Evolutionary conservation across 2,888 invertebrate species (phyloP).

Genomic region (Stenotaenia linearis): DNA sequence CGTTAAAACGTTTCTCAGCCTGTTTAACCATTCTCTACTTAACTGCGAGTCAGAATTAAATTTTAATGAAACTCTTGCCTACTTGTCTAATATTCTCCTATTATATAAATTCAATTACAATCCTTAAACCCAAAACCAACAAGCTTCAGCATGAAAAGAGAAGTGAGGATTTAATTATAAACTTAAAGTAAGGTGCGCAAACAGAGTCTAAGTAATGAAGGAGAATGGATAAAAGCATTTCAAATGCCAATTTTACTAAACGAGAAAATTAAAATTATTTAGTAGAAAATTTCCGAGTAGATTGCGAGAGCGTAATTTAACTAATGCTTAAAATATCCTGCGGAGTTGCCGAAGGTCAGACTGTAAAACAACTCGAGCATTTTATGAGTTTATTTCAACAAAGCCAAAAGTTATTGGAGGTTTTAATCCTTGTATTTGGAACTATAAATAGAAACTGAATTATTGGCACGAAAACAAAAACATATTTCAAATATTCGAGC

Average conservation of each 20-base stretch:
- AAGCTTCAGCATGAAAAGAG: background rate
- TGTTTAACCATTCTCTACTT: too few species aligned
- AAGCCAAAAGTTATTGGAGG: too few species aligned
- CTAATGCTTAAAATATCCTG: background rate
- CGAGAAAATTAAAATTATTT: background rate
- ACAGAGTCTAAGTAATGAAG: background rate
- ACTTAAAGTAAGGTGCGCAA: background rate
- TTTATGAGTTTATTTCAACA: too few species aligned
- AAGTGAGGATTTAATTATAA: background rate
- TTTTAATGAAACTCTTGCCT: background rate
- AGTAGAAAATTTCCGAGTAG: background rate
- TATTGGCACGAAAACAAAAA: too few species aligned
- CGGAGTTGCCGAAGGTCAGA: background rate
- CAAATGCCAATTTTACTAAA: background rate
- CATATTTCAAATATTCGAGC: too few species aligned
- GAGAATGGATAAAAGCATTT: background rate
- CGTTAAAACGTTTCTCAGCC: background rate
- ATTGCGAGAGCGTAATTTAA: background rate
- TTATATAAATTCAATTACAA: background rate
- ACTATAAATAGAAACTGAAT: too few species aligned
- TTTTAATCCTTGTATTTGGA: too few species aligned
- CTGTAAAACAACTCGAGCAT: background rate
- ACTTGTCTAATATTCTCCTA: background rate
- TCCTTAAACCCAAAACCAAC: background rate
- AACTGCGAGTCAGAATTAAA: background rate